Evolutionary conservation across 2,888 invertebrate genomes (phyloP).

Genomic region (Nomada fucata): DNA sequence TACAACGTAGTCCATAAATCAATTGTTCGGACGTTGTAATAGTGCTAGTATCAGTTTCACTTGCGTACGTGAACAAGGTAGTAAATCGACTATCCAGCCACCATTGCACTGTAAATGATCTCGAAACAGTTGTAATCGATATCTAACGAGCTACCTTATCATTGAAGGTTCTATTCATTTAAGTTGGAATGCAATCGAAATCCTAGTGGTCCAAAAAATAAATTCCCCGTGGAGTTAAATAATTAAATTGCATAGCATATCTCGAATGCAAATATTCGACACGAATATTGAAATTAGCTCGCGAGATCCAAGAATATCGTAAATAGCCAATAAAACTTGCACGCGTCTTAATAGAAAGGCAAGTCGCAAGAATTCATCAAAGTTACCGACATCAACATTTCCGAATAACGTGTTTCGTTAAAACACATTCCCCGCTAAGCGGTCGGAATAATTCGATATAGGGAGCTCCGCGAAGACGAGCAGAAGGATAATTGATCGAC

Average conservation of each 20-base stretch:
- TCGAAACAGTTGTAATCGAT: not conserved
- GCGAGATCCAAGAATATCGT: no score
- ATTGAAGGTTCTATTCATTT: not conserved
- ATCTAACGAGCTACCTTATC: not conserved
- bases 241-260: no score
- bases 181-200: not conserved
- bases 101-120: not conserved
- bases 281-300: no score
- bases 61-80: conserved; percentile 10
- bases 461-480: not conserved
- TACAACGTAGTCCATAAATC: conserved; percentile 56
- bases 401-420: not conserved
- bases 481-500: conserved; percentile 22
- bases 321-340: no score
- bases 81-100: conserved; percentile 8
- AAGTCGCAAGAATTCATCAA: no score
- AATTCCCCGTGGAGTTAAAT: no score
- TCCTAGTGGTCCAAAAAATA: no score
- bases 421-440: not conserved
- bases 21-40: conserved; percentile 40
- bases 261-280: no score
- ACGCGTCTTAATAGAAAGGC: no score
- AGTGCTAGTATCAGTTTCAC: conserved; percentile 30
- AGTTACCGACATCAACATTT: not conserved
- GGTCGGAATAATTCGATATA: not conserved